phyloP scores from a whole-genome alignment of 1,140 invertebrate species.

The Sitodiplosis mosellana region DNA sequence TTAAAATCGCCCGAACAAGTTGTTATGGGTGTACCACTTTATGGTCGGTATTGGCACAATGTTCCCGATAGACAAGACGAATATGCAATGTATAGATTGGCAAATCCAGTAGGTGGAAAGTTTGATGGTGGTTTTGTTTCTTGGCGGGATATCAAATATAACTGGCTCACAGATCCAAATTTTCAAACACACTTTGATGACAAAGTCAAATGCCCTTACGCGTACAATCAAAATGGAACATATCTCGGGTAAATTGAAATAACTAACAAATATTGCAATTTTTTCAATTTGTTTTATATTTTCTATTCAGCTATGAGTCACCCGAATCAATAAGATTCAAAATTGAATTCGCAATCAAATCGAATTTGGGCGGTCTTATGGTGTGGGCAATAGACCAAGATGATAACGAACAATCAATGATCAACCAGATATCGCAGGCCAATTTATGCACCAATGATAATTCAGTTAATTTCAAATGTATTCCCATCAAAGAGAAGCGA shows the following conservation, averaged over 20 bases:
- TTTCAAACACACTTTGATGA: background rate
- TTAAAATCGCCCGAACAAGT: background rate
- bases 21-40: background rate
- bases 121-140: background rate
- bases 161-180: background rate
- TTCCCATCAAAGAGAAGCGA: background rate
- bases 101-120: background rate
- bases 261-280: too few species aligned
- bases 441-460: background rate
- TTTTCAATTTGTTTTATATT: background rate
- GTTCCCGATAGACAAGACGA: background rate
- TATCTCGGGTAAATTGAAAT: too few species aligned
- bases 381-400: background rate
- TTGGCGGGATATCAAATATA: background rate
- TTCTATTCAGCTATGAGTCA: background rate
- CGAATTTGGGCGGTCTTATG: background rate
- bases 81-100: background rate
- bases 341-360: background rate
- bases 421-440: background rate
- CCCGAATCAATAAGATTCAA: background rate
- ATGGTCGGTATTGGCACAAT: background rate
- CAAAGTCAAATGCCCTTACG: background rate
- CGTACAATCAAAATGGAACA: background rate
- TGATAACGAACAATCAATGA: background rate
- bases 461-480: background rate